Evolutionary conservation across 2,888 invertebrate genomes (phyloP).

Genomic region (Cataglyphis albicans): DNA sequence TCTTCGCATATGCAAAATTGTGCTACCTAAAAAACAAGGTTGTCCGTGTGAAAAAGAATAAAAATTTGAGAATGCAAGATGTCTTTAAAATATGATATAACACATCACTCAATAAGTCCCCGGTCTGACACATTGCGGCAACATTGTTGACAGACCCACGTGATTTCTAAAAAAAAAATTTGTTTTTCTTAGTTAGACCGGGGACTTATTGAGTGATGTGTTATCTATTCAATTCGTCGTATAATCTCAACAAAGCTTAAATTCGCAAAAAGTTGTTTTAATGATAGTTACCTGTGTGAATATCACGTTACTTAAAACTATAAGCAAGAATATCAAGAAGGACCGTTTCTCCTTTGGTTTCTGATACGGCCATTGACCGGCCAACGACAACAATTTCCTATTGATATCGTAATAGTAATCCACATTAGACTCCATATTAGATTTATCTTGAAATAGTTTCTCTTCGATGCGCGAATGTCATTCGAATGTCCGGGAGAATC

Average conservation of each 20-base stretch:
- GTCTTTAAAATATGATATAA: background rate
- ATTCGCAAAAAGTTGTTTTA: background rate
- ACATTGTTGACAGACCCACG: no score
- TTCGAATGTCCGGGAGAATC: background rate
- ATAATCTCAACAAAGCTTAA: background rate
- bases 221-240: background rate
- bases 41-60: background rate
- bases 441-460: background rate
- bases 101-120: no score
- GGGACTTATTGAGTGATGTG: no score
- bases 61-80: background rate
- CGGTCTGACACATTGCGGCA: no score
- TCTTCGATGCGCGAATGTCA: background rate
- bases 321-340: background rate
- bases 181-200: no score
- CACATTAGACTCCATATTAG: background rate
- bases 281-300: slow-evolving; percentile 1
- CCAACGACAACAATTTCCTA: background rate
- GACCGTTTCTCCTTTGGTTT: background rate
- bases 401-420: slow-evolving; percentile 8
- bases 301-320: background rate
- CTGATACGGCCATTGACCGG: slow-evolving; percentile 38
- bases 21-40: slow-evolving; percentile 11
- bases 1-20: background rate
- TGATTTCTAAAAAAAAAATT: no score